A percentile compares a stretch with the other conserved stretches of the same genome.
phyloP scores from a whole-genome alignment of 2,797 vertebrate genomes.

The Anas georgica region DNA sequence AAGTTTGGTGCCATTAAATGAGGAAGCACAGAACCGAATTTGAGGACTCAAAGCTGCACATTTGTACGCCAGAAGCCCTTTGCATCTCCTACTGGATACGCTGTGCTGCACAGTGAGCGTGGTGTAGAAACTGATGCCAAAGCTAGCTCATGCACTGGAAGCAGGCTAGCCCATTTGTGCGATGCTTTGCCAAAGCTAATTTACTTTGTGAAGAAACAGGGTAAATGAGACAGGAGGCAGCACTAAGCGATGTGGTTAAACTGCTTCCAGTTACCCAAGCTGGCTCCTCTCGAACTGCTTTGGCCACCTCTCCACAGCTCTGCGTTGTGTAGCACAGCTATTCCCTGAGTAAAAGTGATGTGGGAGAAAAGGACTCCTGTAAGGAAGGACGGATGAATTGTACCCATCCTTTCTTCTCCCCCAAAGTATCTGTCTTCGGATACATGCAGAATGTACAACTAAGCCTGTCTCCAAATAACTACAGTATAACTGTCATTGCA shows the following conservation, averaged over 20 bases:
- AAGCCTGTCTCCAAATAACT: conserved; percentile 47
- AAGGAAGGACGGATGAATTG: background rate
- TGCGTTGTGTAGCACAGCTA: background rate
- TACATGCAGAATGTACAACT: conserved; percentile 17
- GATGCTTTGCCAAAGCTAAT: conserved; percentile 51
- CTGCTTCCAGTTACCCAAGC: conserved; percentile 3
- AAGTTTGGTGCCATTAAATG: background rate
- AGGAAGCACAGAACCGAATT: background rate
- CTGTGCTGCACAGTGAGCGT: background rate
- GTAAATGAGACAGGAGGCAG: conserved; percentile 34
- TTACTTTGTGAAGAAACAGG: conserved; percentile 26
- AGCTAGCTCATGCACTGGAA: background rate
- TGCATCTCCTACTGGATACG: background rate
- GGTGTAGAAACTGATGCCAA: background rate
- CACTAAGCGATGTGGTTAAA: conserved; percentile 11
- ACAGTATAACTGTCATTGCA: conserved; percentile 25
- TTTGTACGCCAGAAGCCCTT: background rate
- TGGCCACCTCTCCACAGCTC: background rate
- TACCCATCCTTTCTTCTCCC: conserved; percentile 4
- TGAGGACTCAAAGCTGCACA: background rate
- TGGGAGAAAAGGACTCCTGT: conserved; percentile 27
- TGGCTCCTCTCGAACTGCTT: conserved; percentile 15
- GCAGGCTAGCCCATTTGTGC: conserved; percentile 9
- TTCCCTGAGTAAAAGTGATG: background rate
- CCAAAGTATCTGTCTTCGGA: conserved; percentile 9